A percentile compares a stretch with the other conserved stretches of the same genome.
Evolutionary conservation across 30 jellyfish, hydroid and myxozoan genomes (phyloP).

Genomic region (Catostylus mosaicus): DNA sequence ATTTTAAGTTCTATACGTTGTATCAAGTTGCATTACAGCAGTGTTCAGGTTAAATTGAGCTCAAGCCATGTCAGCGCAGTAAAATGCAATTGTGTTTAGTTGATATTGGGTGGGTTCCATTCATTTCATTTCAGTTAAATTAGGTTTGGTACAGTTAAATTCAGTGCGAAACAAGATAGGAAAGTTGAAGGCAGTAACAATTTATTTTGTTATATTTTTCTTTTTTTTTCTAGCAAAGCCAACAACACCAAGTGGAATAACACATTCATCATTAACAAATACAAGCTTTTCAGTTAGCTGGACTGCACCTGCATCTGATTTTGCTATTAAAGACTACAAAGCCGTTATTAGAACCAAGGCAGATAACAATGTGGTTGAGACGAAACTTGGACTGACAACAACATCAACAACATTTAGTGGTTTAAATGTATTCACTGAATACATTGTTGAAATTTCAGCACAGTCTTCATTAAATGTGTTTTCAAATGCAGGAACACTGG

Average conservation of each 20-base stretch:
- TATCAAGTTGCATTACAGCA: too few relatives aligned
- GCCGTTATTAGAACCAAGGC: constrained; percentile 27
- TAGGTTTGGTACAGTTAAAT: too few relatives aligned
- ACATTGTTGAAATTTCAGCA: constrained; percentile 44
- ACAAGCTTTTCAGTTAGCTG: constrained; percentile 28
- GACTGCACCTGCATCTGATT: constrained; percentile 25
- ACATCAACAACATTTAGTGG: constrained; percentile 32
- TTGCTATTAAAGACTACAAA: constrained; percentile 26
- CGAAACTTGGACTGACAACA: not conserved
- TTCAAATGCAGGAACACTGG: constrained; percentile 36
- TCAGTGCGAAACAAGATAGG: too few relatives aligned
- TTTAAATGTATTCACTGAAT: constrained; percentile 42
- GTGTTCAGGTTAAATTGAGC: too few relatives aligned
- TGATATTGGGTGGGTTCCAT: too few relatives aligned
- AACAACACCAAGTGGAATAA: constrained; percentile 32
- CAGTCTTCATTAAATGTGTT: not conserved
- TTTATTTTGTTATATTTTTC: not conserved
- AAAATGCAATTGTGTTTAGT: too few relatives aligned
- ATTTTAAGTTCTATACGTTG: not conserved
- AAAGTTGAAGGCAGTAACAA: not conserved
- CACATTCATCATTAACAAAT: constrained; percentile 7
- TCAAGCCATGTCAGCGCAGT: too few relatives aligned
- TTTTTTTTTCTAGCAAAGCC: constrained; percentile 33
- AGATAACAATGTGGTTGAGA: not conserved
- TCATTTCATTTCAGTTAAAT: too few relatives aligned